Percentiles rank a stretch among this genome's conserved stretches.
phyloP scores from a whole-genome alignment of 2,797 vertebrate genomes.

The Gymnoscopelus microlampas region DNA sequence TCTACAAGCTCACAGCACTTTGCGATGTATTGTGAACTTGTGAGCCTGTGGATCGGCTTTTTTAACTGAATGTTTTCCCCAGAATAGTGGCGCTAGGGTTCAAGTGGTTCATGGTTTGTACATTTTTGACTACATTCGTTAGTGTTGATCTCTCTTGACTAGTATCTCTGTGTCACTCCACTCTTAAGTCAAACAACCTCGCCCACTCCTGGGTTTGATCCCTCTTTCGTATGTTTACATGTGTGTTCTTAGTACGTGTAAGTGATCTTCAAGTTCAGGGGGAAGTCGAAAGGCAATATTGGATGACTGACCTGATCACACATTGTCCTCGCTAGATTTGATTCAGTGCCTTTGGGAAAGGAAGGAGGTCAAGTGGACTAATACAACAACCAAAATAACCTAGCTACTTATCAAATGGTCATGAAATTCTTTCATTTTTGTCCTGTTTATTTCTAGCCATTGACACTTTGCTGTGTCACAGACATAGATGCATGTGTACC shows the following conservation, averaged over 20 bases:
- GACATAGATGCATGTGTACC: constrained; percentile 62
- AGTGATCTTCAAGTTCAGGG: constrained; percentile 51
- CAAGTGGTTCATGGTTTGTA: background rate
- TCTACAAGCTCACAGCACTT: too few species aligned
- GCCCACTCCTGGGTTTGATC: constrained; percentile 34
- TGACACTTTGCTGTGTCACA: constrained; percentile 68
- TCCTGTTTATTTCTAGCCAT: constrained; percentile 47
- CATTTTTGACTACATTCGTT: background rate
- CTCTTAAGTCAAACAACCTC: constrained; percentile 27
- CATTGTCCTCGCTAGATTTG: constrained; percentile 30
- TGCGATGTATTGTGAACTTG: too few species aligned
- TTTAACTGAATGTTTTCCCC: too few species aligned
- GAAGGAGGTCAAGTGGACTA: constrained; percentile 58
- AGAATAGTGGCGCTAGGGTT: too few species aligned
- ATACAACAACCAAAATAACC: constrained; percentile 74
- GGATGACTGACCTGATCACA: constrained; percentile 40
- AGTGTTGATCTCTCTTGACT: background rate
- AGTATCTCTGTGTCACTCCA: constrained; percentile 36
- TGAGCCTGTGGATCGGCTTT: too few species aligned
- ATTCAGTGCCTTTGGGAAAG: constrained; percentile 72
- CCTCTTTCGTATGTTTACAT: constrained; percentile 71
- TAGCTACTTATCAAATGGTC: constrained; percentile 26
- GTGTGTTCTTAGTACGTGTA: constrained; percentile 49
- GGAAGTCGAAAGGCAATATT: constrained; percentile 40
- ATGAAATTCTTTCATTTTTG: constrained; percentile 22